Evolutionary conservation across 2,888 invertebrate species (phyloP), one percentile per base, ranked within the genome.

Genomic region (Agrochola lota): DNA sequence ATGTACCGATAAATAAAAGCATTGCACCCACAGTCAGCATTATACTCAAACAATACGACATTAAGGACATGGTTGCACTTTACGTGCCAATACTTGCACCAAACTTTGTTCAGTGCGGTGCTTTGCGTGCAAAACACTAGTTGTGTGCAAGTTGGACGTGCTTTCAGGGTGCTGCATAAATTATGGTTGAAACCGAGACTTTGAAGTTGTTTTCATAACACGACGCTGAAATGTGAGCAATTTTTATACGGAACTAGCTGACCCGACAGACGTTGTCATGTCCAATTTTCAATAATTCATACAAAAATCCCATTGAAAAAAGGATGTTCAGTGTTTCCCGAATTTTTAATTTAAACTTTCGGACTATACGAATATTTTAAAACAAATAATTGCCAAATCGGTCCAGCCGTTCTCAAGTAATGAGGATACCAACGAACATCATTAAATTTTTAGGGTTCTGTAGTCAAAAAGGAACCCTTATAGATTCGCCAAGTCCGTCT

Each of bases 31-130:
- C 89, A 79, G 71, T 81, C 77, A 76, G 77, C 80, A 83, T 87
- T 84, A 83, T 79, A 71, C 81, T 87, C 86, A 87, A 90, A 92
- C 91, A 91, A 91, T 90, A 88, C 83, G 74, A 88, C 86, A 89
- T 91, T 88, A 89, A 88, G 85, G 75, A 80, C 81, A 83, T 69
- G 79, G 80, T 81, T 81, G 86, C 81, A 85, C 84, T 85, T 84
- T 84, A 77, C 81, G 84, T 87, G 86, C 85, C 87, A 85, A 90
- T 87, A 88, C 79, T 85, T 84, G 84, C 71, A 77, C 71, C n/a
- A 66, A 90, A 88, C 80, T 89, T 87, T 79, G 68, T 83, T 74
- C 74, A 78, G 55, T 52, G 71, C 40, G 43, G 75, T 77, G 75
- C 70, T 82, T 80, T 69, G 81, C 74, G 80, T 74, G 81, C 71